Evolutionary conservation across 2,113 vertebrate genomes (phyloP).

Genomic region (Crotalus viridis): DNA sequence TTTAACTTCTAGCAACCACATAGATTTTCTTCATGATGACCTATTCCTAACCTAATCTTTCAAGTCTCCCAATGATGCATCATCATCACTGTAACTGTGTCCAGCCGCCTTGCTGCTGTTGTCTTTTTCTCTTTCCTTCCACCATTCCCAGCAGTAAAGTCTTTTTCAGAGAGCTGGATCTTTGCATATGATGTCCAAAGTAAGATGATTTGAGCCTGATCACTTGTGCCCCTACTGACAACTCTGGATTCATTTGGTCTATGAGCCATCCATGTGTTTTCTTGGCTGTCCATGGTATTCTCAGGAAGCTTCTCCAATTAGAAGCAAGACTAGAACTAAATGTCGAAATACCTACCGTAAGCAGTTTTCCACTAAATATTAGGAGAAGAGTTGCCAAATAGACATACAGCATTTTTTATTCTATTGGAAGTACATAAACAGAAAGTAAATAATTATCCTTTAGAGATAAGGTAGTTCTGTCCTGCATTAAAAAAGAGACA

Average conservation of each 20-base stretch:
- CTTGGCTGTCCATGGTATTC: neutral
- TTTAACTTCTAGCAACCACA: neutral
- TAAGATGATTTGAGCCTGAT: neutral
- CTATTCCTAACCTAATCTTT: neutral
- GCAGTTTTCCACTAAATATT: neutral
- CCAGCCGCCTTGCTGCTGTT: neutral
- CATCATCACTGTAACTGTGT: neutral
- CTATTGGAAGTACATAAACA: neutral
- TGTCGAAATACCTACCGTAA: neutral
- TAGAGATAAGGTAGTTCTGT: neutral
- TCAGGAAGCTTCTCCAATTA: neutral
- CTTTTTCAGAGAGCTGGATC: neutral
- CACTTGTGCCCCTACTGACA: neutral
- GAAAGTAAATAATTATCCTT: neutral
- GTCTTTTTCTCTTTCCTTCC: neutral
- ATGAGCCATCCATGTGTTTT: neutral
- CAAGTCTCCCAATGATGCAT: neutral
- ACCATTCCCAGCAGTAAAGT: neutral
- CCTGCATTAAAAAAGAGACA: neutral
- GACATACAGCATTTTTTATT: neutral
- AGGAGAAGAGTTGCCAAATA: neutral
- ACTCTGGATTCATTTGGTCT: neutral
- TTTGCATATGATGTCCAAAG: neutral
- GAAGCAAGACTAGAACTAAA: neutral
- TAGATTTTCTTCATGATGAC: neutral